A percentile compares a stretch with the other conserved stretches of the same genome.
phyloP scores from a whole-genome alignment of 2,888 invertebrate genomes.

The Hetaerina titia region DNA sequence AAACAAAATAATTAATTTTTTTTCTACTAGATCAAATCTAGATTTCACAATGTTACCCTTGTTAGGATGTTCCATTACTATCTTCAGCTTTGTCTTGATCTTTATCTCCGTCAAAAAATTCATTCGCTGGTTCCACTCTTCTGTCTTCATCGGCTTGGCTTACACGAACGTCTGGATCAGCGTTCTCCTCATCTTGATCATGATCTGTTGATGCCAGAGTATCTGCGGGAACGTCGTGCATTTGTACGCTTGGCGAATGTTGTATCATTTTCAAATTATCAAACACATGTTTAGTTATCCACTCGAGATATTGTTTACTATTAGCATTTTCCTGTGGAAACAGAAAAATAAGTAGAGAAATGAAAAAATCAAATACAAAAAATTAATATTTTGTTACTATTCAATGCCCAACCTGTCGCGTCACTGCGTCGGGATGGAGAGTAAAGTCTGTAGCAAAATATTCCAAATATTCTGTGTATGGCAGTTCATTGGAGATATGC shows the following conservation, averaged over 20 bases:
- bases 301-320: constrained; percentile 95
- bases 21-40: too few relatives aligned
- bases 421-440: constrained; percentile 94
- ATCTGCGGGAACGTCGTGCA: constrained; percentile 96
- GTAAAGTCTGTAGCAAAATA: constrained; percentile 99
- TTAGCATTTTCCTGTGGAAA: constrained; percentile 90
- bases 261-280: constrained; percentile 97
- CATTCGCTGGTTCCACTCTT: constrained; percentile 90
- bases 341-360: background rate
- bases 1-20: background rate
- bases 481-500: constrained; percentile 95
- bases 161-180: constrained; percentile 90
- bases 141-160: constrained; percentile 89
- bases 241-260: constrained; percentile 97
- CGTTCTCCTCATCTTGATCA: constrained; percentile 84
- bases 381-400: background rate
- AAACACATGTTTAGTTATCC: constrained; percentile 90
- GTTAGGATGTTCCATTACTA: constrained; percentile 38
- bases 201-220: constrained; percentile 85
- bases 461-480: constrained; percentile 96
- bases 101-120: constrained; percentile 94
- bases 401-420: constrained; percentile 77
- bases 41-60: background rate
- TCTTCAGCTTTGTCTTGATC: constrained; percentile 88
- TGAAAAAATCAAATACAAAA: background rate